Conservation (phyloP, 2,888 invertebrate genomes). For the Ennomos erosarius region DNA sequence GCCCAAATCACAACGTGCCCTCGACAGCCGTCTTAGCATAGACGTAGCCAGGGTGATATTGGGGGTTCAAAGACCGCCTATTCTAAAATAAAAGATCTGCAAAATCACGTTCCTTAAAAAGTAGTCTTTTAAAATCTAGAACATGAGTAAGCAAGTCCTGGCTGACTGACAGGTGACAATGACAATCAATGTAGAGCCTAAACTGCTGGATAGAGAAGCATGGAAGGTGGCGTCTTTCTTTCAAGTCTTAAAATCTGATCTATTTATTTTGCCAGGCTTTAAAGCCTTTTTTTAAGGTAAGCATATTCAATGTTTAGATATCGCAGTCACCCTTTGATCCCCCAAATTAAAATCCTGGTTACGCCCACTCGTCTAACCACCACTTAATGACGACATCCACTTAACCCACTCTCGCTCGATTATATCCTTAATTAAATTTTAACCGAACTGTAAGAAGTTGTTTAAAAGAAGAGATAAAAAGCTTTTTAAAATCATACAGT, state of each 20-base stretch:
- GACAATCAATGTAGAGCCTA: no score
- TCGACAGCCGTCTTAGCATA: constrained; percentile 49
- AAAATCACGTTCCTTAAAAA: no score
- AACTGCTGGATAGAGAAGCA: no score
- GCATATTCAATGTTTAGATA: no score
- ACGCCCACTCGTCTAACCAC: constrained; percentile 35
- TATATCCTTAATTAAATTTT: constrained; percentile 53
- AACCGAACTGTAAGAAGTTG: constrained; percentile 23
- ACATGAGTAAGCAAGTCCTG: no score
- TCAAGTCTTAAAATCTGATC: no score
- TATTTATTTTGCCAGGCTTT: no score
- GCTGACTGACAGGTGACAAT: no score
- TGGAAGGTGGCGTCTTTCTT: no score
- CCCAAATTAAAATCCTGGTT: constrained; percentile 43
- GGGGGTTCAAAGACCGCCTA: constrained; percentile 15
- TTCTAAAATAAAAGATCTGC: no score
- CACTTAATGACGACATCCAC: constrained; percentile 56
- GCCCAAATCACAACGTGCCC: constrained; percentile 61
- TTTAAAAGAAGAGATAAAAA: background rate
- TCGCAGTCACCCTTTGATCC: constrained; percentile 2
- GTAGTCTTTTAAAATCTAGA: no score
- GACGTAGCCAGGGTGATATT: constrained; percentile 29
- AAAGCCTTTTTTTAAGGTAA: no score
- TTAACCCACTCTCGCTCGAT: constrained; percentile 48
- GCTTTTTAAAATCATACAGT: background rate